phyloP scores from a whole-genome alignment of 2,888 invertebrate genomes.

The Eupithecia insigniata region DNA sequence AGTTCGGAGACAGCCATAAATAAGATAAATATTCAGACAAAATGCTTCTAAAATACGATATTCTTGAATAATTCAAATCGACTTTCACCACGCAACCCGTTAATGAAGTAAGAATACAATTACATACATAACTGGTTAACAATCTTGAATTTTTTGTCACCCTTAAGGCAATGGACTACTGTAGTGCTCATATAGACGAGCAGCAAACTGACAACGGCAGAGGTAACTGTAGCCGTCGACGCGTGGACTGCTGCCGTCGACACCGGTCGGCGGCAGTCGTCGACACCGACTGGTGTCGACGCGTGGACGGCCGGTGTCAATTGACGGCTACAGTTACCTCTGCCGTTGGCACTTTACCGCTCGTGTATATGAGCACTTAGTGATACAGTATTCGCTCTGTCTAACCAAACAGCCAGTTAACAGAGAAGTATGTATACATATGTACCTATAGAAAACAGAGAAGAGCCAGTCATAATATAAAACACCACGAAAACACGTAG shows the following conservation, averaged over 20 bases:
- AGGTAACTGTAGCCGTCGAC: too few relatives aligned
- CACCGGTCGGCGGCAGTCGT: too few relatives aligned
- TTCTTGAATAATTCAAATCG: not conserved
- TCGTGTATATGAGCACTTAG: too few relatives aligned
- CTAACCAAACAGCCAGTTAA: not conserved
- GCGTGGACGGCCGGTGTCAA: too few relatives aligned
- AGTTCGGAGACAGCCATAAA: too few relatives aligned
- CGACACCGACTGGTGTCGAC: too few relatives aligned
- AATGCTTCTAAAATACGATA: not conserved
- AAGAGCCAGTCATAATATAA: slow-evolving; percentile 44
- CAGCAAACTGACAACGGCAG: too few relatives aligned
- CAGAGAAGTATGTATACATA: not conserved
- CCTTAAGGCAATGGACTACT: not conserved
- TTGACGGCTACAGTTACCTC: too few relatives aligned
- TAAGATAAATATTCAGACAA: too few relatives aligned
- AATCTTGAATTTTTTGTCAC: not conserved
- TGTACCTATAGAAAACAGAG: not conserved
- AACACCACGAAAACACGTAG: slow-evolving; percentile 55
- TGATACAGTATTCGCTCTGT: not conserved
- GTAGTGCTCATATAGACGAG: too few relatives aligned
- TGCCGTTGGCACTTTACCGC: too few relatives aligned
- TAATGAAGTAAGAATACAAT: not conserved
- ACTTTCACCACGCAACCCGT: not conserved
- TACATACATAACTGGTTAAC: not conserved
- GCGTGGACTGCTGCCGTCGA: too few relatives aligned